These are phyloP conservation scores for Lepidonotus clava DNA, from an alignment of 2,888 invertebrate genomes.

Conservation along the genomic window DNA sequence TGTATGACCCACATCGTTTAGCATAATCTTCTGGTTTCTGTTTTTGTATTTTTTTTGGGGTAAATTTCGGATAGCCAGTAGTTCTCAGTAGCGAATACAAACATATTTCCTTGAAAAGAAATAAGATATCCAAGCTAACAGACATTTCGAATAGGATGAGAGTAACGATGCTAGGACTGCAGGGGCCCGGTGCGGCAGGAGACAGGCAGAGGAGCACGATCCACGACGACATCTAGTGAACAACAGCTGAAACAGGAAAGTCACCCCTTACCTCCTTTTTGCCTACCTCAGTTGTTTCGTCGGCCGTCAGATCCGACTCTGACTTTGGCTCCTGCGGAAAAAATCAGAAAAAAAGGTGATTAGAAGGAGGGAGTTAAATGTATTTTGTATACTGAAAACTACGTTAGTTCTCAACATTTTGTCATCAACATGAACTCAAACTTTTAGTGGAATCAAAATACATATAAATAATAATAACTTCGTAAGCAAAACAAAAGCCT, in stretches of 20 bases:
- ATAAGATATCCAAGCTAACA: neutral
- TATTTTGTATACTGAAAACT: neutral
- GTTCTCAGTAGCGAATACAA: no score
- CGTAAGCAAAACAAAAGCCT: neutral
- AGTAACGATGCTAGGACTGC: neutral
- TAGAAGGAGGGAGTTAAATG: neutral
- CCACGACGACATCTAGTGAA: slow-evolving; percentile 34
- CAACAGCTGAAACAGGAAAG: slow-evolving; percentile 26
- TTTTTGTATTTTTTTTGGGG: no score
- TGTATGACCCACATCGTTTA: no score
- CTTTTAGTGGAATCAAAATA: neutral
- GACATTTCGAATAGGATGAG: neutral
- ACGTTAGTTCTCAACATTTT: neutral
- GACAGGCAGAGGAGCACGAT: neutral
- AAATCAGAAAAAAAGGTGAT: neutral
- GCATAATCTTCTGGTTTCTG: no score
- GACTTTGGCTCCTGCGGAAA: neutral
- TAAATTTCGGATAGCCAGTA: no score
- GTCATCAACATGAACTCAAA: no score
- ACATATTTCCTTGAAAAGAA: no score
- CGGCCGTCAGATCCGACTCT: neutral
- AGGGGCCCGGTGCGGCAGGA: neutral
- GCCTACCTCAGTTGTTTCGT: slow-evolving; percentile 22
- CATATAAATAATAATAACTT: neutral
- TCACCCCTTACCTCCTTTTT: slow-evolving; percentile 4